phyloP scores from a whole-genome alignment of 2,113 vertebrate genomes.

The Andinoacara biseriatus region DNA sequence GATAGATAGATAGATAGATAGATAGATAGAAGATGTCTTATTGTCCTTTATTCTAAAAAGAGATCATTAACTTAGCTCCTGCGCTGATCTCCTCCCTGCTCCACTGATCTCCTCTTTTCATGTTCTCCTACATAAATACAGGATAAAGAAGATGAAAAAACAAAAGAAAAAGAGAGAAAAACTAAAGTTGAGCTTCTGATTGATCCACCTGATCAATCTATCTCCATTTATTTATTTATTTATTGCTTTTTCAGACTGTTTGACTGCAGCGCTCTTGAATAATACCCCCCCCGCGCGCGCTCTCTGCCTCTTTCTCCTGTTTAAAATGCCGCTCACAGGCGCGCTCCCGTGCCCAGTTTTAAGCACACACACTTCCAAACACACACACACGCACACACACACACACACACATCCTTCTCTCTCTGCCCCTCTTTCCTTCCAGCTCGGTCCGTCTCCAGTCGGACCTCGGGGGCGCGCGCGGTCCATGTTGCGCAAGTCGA shows the following conservation, averaged over 20 bases:
- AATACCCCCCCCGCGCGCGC: conserved; percentile 21
- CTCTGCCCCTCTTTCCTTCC: background rate
- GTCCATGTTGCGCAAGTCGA: conserved; percentile 16
- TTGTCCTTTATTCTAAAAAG: no score
- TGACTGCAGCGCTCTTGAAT: conserved; percentile 70
- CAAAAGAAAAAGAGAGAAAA: background rate
- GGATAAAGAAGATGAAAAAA: background rate
- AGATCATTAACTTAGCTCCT: background rate
- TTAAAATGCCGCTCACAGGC: conserved; percentile 76
- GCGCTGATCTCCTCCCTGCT: background rate
- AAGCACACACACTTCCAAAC: conserved; percentile 30
- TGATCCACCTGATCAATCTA: conserved; percentile 48
- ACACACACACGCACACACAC: background rate
- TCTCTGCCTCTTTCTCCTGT: conserved; percentile 39
- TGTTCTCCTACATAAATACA: conserved; percentile 13
- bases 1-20: no score
- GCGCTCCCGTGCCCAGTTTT: conserved; percentile 46
- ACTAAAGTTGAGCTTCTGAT: conserved; percentile 27
- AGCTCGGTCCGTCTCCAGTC: background rate
- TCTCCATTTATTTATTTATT: background rate
- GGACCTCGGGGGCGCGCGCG: conserved; percentile 25
- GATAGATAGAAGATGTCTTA: background rate
- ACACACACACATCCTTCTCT: background rate
- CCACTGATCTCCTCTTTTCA: background rate
- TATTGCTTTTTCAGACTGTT: conserved; percentile 29